phyloP scores from a whole-genome alignment of 2,797 vertebrate species.

The Hoplostethus atlanticus region DNA sequence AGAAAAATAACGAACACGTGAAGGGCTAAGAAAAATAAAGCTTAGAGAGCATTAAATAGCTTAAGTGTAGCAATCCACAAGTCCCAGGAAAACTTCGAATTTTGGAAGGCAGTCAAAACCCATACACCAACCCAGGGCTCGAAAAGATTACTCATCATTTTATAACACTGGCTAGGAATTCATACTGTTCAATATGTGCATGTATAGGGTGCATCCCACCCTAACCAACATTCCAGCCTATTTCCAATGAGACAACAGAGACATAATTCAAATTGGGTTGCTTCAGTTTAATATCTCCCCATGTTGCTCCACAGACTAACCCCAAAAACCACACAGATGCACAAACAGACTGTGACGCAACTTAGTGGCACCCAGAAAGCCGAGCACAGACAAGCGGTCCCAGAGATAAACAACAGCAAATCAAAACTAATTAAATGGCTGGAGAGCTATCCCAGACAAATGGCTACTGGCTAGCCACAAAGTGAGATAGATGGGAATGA shows the following conservation, averaged over 20 bases:
- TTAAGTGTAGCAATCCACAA: background rate
- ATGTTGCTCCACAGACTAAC: conserved; percentile 57
- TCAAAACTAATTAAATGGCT: conserved; percentile 70
- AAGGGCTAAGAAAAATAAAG: conserved; percentile 4
- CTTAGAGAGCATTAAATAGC: background rate
- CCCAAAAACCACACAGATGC: conserved; percentile 69
- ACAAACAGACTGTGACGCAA: conserved; percentile 74
- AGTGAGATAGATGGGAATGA: background rate
- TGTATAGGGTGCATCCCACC: conserved; percentile 49
- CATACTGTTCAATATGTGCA: conserved; percentile 35
- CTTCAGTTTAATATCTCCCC: conserved; percentile 56
- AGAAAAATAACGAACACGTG: conserved; percentile 24
- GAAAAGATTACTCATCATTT: conserved; percentile 41
- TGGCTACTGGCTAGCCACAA: conserved; percentile 21
- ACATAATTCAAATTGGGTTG: conserved; percentile 69
- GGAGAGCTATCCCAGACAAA: conserved; percentile 49
- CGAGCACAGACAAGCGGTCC: conserved; percentile 47
- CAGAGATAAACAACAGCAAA: conserved; percentile 59
- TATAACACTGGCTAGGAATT: conserved; percentile 37
- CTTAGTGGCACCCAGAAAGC: conserved; percentile 54
- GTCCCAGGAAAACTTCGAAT: conserved; percentile 13
- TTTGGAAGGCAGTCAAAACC: conserved; percentile 16
- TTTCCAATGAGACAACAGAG: conserved; percentile 54
- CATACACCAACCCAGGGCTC: conserved; percentile 10
- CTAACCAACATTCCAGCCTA: conserved; percentile 73